Evolutionary conservation across 2,113 vertebrate species (phyloP), one percentile per base, ranked within the genome.

Genomic region (Stegostoma tigrinum): DNA sequence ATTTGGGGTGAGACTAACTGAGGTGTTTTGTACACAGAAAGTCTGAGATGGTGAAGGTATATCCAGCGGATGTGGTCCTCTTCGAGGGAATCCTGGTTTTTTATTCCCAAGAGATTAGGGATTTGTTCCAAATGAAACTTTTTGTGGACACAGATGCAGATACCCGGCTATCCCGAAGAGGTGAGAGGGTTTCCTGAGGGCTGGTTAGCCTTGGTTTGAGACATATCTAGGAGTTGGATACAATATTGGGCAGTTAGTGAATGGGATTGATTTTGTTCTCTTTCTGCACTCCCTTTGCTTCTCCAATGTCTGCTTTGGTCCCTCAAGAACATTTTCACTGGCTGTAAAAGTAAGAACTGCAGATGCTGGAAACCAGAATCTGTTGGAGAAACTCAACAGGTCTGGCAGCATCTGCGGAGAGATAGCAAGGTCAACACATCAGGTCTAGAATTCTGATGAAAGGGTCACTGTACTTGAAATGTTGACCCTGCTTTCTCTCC

Each of bases 61-160:
- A 94, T 94, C 95, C 95, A 5, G 95, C 95, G 0, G 95, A 96
- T 55, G 95, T 96, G 86, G 89, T 96, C 10, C 95, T 96, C 42
- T 96, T 96, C 12, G 95, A 96, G 95, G 95, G 95, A 12, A 96
- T 96, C 42, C 86, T 96, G 42, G 85, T 96, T 75, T 96, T 96
- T 90, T 96, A 96, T 66, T 75, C 68, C 52, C 95, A 96, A 48
- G 67, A 96, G 21, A 94, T 96, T 24, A 85, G 95, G n/a, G 95
- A 96, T 34, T 30, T 96, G 64, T 96, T 96, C 89, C 95, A 96
- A n/a, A 94, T 96, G 95, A 96, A 96, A 64, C 89, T 96, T 14
- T 96, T 96, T 48, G 95, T 96, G 38, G 95, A 96, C 67, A 96
- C 90, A 45, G 95, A 96, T 94, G 95, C 96, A 3, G 96, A 96